phyloP scores from a whole-genome alignment of 2,797 vertebrate genomes.

The Myotis findleyi region DNA sequence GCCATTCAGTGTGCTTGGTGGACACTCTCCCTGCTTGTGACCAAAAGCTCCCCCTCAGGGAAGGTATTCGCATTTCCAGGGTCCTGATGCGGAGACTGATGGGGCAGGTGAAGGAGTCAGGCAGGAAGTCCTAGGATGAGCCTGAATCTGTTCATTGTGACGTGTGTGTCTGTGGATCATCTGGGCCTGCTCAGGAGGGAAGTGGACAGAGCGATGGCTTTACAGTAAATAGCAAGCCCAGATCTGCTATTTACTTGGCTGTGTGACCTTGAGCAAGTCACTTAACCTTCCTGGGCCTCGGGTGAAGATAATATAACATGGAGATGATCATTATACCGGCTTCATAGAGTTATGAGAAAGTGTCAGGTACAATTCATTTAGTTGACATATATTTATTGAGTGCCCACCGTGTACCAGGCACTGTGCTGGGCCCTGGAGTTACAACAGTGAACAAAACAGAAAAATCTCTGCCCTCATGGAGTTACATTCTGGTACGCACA shows the following conservation, averaged over 20 bases:
- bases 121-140: not conserved
- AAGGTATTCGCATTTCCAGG: not conserved
- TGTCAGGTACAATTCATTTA: not conserved
- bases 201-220: not conserved
- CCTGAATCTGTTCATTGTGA: not conserved
- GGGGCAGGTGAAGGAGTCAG: not conserved
- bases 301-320: not conserved
- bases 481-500: not conserved
- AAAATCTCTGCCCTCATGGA: not conserved
- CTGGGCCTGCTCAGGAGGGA: not conserved
- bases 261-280: not conserved
- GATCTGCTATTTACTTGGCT: not conserved
- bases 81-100: not conserved
- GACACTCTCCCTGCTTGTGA: not conserved
- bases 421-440: not conserved
- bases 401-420: not conserved
- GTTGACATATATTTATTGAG: not conserved
- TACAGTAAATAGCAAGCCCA: not conserved
- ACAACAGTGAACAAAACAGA: not conserved
- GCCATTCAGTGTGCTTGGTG: fast-evolving
- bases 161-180: not conserved
- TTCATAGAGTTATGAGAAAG: not conserved
- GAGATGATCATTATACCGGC: not conserved
- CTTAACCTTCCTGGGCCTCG: not conserved
- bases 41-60: not conserved